phyloP scores from a whole-genome alignment of 2,113 vertebrate species.

The Cololabis saira region DNA sequence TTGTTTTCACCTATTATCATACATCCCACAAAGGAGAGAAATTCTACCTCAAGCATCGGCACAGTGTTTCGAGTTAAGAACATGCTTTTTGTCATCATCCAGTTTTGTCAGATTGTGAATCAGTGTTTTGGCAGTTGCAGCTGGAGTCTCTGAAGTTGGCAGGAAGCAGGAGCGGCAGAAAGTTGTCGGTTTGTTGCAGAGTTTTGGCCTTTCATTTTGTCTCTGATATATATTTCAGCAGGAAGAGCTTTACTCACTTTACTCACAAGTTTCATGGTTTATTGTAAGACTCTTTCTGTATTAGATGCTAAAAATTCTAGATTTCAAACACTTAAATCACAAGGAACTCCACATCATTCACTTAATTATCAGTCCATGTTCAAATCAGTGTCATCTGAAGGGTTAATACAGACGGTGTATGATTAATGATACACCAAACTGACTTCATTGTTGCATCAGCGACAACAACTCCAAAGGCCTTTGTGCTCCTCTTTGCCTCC shows the following conservation, averaged over 20 bases:
- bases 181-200: conserved; percentile 45
- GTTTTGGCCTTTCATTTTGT: conserved; percentile 21
- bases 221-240: neutral
- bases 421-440: conserved; percentile 61
- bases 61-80: conserved; percentile 67
- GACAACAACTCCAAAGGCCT: conserved; percentile 67
- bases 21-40: conserved; percentile 68
- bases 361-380: conserved; percentile 61
- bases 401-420: conserved; percentile 39
- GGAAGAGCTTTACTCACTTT: neutral
- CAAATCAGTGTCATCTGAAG: conserved; percentile 10
- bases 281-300: too few relatives aligned
- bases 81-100: conserved; percentile 64
- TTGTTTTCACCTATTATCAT: conserved; percentile 80
- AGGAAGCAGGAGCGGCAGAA: conserved; percentile 30
- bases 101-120: conserved; percentile 62
- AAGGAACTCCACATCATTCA: conserved; percentile 45
- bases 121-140: conserved; percentile 65
- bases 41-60: conserved; percentile 70
- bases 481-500: conserved; percentile 31
- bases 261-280: neutral
- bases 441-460: conserved; percentile 55
- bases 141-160: conserved; percentile 60
- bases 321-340: conserved; percentile 40
- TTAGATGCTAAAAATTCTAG: too few relatives aligned